Base-by-base conservation (phyloP, 35 echinoderm and acorn worm species). In the Acanthaster planci region DNA sequence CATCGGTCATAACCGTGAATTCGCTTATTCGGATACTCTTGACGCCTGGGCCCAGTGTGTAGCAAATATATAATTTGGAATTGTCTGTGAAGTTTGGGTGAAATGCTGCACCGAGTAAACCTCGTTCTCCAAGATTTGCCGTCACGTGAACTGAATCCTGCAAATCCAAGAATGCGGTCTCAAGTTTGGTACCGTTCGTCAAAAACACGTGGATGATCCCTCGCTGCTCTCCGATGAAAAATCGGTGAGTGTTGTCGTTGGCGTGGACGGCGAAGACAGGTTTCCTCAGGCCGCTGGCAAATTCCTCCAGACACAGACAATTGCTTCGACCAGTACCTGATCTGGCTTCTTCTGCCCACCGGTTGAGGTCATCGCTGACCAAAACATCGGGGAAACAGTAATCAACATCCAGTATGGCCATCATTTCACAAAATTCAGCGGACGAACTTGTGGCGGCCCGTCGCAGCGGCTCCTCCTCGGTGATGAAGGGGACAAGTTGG, bases 261-360 rank as follows among this genome's bases (percentile, higher is more conserved):
- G 94, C 94, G 77, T 90, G 88, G 34, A 87, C 83, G 21, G 87
- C 86, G 38, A 88, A 77, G 17, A 93, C 17, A 10, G 94, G 94
- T 72, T 97, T 97, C 7, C 84, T 76, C 27, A 97, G 77, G 30
- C 87, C 72, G 57, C 93, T 93, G 18, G 94, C 94, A 77, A 97
- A 97, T 78, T 97, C 94, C 53, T 97, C 94, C 7, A 97, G 42
- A 38, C 94, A 97, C 19, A 97, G 67, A 40, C 94, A 97, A 9
- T 84, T 78, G 34, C 80, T 89, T 40, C 92, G 60, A 5, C 90
- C 89, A 14, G 38, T 42, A 16, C 87, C 90, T 12, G 67, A 75
- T 35, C 52, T n/a, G 17, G 90, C 64, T 31, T 83, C 87, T 57
- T 51, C 21, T 14, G 89, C 38, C 82, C 82, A 47, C 23, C 72